A percentile compares a stretch with the other conserved stretches of the same genome.
phyloP scores from a whole-genome alignment of 2,113 vertebrate species.

The Acanthochromis polyacanthus region DNA sequence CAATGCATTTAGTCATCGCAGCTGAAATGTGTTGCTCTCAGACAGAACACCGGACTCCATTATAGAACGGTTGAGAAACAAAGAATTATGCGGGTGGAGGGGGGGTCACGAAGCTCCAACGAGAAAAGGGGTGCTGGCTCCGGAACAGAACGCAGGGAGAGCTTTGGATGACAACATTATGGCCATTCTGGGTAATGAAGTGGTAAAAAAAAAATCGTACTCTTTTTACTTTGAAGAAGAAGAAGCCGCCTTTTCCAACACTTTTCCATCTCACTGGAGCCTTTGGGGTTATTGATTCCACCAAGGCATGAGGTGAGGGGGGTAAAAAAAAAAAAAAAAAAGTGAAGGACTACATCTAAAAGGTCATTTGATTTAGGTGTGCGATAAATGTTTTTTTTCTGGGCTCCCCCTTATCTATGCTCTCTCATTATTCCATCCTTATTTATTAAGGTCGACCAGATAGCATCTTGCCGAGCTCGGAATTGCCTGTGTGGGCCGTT shows the following conservation, averaged over 20 bases:
- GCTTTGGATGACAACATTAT: constrained; percentile 27
- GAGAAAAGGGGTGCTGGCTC: constrained; percentile 1
- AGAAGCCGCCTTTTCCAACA: constrained; percentile 1
- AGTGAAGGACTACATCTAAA: constrained; percentile 50
- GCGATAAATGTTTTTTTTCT: constrained; percentile 57
- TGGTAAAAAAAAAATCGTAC: constrained; percentile 3
- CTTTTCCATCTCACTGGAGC: not conserved
- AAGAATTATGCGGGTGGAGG: not conserved
- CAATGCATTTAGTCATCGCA: constrained; percentile 24
- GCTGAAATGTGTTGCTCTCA: constrained; percentile 17
- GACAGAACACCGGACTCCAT: not conserved
- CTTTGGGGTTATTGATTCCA: constrained; percentile 47
- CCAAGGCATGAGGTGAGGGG: not conserved
- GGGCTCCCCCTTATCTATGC: constrained; percentile 48
- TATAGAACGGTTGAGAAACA: constrained; percentile 8
- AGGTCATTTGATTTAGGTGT: constrained; percentile 57
- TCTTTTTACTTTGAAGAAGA: not conserved
- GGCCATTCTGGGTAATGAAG: constrained; percentile 15
- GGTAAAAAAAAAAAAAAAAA: no score
- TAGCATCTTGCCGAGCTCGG: constrained; percentile 56
- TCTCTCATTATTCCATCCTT: constrained; percentile 57
- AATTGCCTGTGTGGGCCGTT: constrained; percentile 27
- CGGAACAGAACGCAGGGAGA: not conserved
- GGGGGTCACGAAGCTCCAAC: not conserved
- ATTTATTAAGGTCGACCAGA: constrained; percentile 54